phyloP scores from a whole-genome alignment of 2,113 vertebrate genomes.

The Ptilorrhoa leucosticta region DNA sequence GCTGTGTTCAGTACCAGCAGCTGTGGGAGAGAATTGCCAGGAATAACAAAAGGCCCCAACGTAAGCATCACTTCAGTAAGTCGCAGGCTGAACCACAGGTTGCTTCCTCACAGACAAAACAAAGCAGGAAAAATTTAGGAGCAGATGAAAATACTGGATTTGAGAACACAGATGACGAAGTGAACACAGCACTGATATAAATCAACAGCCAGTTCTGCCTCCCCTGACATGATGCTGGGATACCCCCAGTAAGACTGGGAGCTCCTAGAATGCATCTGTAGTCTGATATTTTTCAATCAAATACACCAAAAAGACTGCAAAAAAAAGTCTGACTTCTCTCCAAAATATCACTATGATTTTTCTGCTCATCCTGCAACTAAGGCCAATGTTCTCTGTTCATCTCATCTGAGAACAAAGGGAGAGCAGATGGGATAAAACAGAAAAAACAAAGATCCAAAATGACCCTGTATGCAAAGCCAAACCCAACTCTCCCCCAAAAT shows the following conservation, averaged over 20 bases:
- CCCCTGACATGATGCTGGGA: not conserved
- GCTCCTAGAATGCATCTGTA: not conserved
- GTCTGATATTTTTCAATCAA: not conserved
- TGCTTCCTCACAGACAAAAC: not conserved
- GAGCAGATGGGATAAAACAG: not conserved
- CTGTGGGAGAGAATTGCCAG: not conserved
- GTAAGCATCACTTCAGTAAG: rapidly evolving
- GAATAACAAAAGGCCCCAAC: not conserved
- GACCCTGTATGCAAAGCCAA: not conserved
- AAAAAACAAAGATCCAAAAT: not conserved
- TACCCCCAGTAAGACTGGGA: not conserved
- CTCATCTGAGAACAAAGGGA: not conserved
- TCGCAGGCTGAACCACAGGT: not conserved
- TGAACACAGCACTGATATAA: not conserved
- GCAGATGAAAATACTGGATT: not conserved
- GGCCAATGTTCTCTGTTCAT: not conserved
- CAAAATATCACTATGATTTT: not conserved
- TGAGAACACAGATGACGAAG: not conserved
- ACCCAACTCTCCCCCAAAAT: not conserved
- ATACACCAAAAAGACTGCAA: not conserved
- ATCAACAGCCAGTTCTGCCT: not conserved
- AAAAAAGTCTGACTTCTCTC: not conserved
- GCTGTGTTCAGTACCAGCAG: not conserved
- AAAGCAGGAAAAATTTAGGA: not conserved
- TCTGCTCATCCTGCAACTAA: not conserved